Evolutionary conservation across 2,888 invertebrate genomes (phyloP), one percentile per base, ranked within the genome.

Genomic region (Cephus runcator): DNA sequence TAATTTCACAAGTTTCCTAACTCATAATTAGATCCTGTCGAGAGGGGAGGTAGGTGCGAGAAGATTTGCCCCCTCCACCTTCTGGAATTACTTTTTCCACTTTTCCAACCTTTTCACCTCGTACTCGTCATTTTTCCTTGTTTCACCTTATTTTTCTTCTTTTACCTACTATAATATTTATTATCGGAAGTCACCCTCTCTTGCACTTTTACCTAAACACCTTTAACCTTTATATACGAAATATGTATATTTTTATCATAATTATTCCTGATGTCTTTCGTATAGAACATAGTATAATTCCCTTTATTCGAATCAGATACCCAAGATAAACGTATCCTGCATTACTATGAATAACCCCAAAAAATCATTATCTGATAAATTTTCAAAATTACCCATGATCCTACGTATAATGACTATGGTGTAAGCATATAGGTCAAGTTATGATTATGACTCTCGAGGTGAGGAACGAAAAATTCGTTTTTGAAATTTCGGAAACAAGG

Each of bases 1-100:
- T 90, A 90, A 90, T 90, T 89, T 89, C 86, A 82, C 88, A 90
- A 89, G 86, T 90, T 90, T 84, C 83, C 84, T 83, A 88, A 88
- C 89, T 88, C 88, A 89, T 89, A 90, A 90, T 90, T 90, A 90
- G 89, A 90, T 88, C 88, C 87, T 83, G 56, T 12, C 75, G 69
- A 80, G 82, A 31, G 31, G 31, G 33, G 12, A 23, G 31, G 23
- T 12, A 34, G 34, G 71, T 31, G 71, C 34, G 71, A 34, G 33
- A 33, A 71, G 31, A 71, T 71, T 31, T 71, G 12, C 71, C 31
- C 12, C 2, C 6, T 12, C 3, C 35, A 12, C 12, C 56, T 56
- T 23, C 56, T 23, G 56, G 23, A 56, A 56, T 56, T 56, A 6
- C 56, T 56, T 56, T 56, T 56, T 56, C 71, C 71, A 34, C 31